Base-by-base conservation (phyloP, 64 coral and sea anemone species). In the Pocillopora damicornis region DNA sequence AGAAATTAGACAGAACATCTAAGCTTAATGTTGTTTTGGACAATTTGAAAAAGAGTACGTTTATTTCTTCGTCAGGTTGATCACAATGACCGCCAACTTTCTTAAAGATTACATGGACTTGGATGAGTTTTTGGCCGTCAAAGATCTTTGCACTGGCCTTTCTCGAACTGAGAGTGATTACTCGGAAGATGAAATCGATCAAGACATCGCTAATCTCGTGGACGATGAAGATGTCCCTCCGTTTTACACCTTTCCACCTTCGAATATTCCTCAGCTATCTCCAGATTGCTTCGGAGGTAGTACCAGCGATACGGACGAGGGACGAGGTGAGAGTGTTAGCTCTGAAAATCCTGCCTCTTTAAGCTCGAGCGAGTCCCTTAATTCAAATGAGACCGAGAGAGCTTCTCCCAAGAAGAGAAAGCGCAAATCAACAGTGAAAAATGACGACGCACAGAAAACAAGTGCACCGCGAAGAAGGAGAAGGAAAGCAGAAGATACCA, bases 71-170 rank as follows among this genome's bases (percentile, higher is more conserved):
- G 20, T 23, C 67, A 71, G 67, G 25, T 71, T 23, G 67, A 71
- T n/a, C 67, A 23, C 67, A 9, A 88, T 88, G 86, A 65, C 9
- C 61, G 25, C 30, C 13, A 88, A 59, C 58, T 87, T 87, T 16
- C 79, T 87, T 30, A 86, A 92, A 35, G 83, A 92, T 79, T 92
- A 87, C 76, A 92, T 92, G 90, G 90, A 87, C 75, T 30, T 92
- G 7, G 90, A 92, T n/a, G 90, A 92, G 68, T 92, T 92, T 45
- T 59, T 92, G 23, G 76, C 81, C 2, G 79, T 86, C 15, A 79
- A 67, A 20, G 90, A 87, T 26, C 18, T 92, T 2, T 90, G 89
- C 56, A 73, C 84, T 22, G 82, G 75, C 20, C 62, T 87, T 9
- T 68, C 90, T 23, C 69, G 84, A 75, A 76, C 90, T 18, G 90